These are phyloP conservation scores for Leptatherina wallacei DNA, from an alignment of 2,797 vertebrate species.

Conservation along the genomic window DNA sequence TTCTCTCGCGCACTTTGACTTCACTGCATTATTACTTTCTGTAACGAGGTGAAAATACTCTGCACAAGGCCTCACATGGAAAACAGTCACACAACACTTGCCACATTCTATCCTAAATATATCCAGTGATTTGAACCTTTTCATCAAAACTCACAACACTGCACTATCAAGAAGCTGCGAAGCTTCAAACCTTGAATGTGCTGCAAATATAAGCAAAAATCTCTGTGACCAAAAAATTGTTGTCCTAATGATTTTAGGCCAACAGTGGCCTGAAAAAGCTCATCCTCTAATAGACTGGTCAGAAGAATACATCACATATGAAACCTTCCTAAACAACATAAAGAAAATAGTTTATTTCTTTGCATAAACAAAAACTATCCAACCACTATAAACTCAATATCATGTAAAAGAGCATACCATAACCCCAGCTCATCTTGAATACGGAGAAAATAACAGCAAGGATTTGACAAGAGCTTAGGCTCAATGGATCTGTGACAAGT, in stretches of 20 bases:
- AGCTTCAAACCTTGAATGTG: constrained; percentile 40
- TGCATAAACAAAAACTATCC: background rate
- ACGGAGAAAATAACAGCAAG: constrained; percentile 22
- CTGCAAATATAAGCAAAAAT: background rate
- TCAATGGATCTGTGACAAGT: constrained; percentile 71
- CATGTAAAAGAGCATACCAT: background rate
- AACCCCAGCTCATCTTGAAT: constrained; percentile 10
- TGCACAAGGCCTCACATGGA: constrained; percentile 77
- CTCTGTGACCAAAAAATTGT: background rate
- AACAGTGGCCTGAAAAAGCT: background rate
- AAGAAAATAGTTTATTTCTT: background rate
- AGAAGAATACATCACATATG: background rate
- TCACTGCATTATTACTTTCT: constrained; percentile 86
- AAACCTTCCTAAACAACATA: background rate
- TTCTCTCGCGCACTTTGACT: constrained; percentile 76
- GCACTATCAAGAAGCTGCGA: constrained; percentile 40
- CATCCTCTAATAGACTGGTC: background rate
- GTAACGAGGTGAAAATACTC: constrained; percentile 84
- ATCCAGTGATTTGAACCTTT: constrained; percentile 51
- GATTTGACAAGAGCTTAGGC: constrained; percentile 40
- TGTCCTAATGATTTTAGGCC: too few relatives aligned
- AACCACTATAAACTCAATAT: constrained; percentile 4
- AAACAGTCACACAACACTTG: constrained; percentile 63
- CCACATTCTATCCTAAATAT: constrained; percentile 55
- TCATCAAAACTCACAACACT: constrained; percentile 61